phyloP scores from a whole-genome alignment of 2,888 invertebrate species.

The Macrosiphum euphorbiae region DNA sequence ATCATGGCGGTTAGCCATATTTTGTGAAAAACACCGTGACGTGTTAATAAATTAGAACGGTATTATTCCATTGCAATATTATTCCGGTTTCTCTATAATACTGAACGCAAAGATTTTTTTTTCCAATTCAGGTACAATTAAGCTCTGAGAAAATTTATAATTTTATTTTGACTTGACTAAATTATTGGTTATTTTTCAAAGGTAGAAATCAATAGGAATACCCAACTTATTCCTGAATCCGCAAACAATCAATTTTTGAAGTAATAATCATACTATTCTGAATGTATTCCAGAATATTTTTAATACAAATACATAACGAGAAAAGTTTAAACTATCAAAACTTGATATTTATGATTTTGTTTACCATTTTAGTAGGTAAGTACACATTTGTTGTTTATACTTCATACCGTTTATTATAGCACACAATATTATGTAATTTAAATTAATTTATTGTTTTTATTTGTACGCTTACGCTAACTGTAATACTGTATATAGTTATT shows the following conservation, averaged over 20 bases:
- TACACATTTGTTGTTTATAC: background rate
- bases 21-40: too few species aligned
- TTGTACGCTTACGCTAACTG: background rate
- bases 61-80: background rate
- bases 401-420: background rate
- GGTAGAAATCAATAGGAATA: background rate
- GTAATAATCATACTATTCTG: background rate
- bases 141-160: background rate
- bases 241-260: background rate
- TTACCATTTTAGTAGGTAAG: background rate
- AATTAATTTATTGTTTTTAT: too few species aligned
- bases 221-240: background rate
- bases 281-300: background rate
- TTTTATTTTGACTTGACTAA: background rate
- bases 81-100: background rate
- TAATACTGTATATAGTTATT: background rate
- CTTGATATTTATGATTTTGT: background rate
- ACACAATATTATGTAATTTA: background rate
- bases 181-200: background rate
- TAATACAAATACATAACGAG: background rate
- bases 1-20: too few species aligned
- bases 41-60: background rate
- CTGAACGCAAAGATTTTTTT: background rate
- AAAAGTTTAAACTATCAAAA: background rate
- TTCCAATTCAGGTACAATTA: background rate